phyloP scores from a whole-genome alignment of 2,797 vertebrate species.

The Gobio occitaniae region DNA sequence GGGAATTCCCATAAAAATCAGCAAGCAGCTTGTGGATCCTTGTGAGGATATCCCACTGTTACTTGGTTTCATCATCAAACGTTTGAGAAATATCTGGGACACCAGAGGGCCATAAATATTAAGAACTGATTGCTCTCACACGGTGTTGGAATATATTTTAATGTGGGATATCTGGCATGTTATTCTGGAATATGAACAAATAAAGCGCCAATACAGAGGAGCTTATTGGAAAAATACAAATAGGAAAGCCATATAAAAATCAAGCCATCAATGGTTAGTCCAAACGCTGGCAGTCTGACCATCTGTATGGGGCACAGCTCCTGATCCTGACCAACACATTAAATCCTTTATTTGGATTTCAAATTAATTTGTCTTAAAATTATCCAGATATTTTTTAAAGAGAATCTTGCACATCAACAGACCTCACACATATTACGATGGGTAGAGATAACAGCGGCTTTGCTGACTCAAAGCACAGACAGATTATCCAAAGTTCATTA shows the following conservation, averaged over 20 bases:
- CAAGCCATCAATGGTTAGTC: not conserved
- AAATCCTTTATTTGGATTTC: not conserved
- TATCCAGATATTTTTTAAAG: not conserved
- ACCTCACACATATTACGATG: not conserved
- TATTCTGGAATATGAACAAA: slow-evolving; percentile 21
- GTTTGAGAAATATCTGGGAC: slow-evolving; percentile 1
- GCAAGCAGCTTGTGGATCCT: slow-evolving; percentile 4
- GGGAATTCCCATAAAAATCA: slow-evolving; percentile 4
- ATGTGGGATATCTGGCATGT: not conserved
- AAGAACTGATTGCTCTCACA: slow-evolving; percentile 4
- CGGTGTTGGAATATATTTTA: not conserved
- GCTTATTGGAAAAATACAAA: slow-evolving; percentile 3
- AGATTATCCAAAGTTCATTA: slow-evolving; percentile 12
- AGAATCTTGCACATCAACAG: not conserved
- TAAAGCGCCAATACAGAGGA: not conserved
- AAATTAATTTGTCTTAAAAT: not conserved
- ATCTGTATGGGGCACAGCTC: slow-evolving; percentile 18
- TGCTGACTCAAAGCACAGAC: slow-evolving; percentile 1
- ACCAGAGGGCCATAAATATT: slow-evolving; percentile 34
- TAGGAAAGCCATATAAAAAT: slow-evolving; percentile 7
- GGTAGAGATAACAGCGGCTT: not conserved
- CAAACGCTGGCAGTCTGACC: slow-evolving; percentile 10
- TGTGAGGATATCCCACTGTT: slow-evolving; percentile 15
- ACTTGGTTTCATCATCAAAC: slow-evolving; percentile 20
- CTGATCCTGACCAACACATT: not conserved